Conservation (phyloP, 2,888 invertebrate species). For the Antheraea assamensis region DNA sequence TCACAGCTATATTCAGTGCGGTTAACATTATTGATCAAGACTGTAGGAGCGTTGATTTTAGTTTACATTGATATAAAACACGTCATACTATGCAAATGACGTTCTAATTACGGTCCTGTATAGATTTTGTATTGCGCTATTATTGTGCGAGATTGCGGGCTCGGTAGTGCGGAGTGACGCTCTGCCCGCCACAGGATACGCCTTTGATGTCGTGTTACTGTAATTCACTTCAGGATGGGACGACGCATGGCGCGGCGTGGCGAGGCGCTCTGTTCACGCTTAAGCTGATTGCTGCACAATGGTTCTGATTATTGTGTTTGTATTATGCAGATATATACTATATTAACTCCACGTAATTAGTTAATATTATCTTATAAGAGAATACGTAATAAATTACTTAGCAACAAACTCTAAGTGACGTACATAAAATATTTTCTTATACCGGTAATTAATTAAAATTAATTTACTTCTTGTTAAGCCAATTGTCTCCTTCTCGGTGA, state of each 20-base stretch:
- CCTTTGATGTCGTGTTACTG: slow-evolving; percentile 12
- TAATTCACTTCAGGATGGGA: slow-evolving; percentile 9
- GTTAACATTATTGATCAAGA: too few species aligned
- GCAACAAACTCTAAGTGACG: not conserved
- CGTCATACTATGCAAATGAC: not conserved
- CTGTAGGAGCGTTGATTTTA: not conserved
- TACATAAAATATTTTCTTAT: too few species aligned
- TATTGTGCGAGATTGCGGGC: slow-evolving; percentile 6
- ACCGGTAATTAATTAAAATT: too few species aligned
- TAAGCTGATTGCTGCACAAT: slow-evolving; percentile 9
- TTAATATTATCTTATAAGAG: not conserved
- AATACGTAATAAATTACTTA: not conserved
- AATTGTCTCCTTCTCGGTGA: too few species aligned
- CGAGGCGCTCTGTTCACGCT: not conserved
- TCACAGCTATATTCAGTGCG: too few species aligned
- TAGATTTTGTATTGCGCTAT: slow-evolving; percentile 11
- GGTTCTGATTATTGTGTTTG: not conserved
- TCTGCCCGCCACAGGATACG: slow-evolving; percentile 2
- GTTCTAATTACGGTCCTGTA: slow-evolving; percentile 8
- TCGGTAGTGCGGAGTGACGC: slow-evolving; percentile 5
- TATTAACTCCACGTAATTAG: not conserved
- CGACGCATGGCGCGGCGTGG: not conserved
- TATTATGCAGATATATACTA: not conserved
- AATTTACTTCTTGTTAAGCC: too few species aligned
- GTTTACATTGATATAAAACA: slow-evolving; percentile 2